These are phyloP conservation scores for Enteromius argenteus DNA, from an alignment of 2,797 vertebrate genomes.

Conservation along the genomic window DNA sequence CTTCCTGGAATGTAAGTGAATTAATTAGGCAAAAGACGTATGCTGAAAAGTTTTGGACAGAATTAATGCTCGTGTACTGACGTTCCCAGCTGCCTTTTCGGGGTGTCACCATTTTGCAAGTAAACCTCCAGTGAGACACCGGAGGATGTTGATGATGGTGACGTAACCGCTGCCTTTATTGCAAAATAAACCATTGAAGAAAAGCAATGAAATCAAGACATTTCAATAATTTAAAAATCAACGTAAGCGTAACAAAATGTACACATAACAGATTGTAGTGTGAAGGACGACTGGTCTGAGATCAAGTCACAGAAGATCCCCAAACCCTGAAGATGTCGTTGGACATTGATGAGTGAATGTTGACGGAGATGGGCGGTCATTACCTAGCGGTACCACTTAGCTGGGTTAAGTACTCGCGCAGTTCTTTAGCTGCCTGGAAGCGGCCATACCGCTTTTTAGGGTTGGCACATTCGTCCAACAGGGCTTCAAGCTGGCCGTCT, in stretches of 20 bases:
- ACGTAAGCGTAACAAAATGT: slow-evolving; percentile 13
- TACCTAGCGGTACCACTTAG: slow-evolving; percentile 92
- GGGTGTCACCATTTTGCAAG: slow-evolving; percentile 59
- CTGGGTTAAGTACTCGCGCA: slow-evolving; percentile 93
- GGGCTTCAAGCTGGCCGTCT: slow-evolving; percentile 90
- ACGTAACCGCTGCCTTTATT: slow-evolving; percentile 29
- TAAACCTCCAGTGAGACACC: slow-evolving; percentile 52
- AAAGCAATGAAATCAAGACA: slow-evolving; percentile 15
- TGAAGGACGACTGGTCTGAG: slow-evolving; percentile 22
- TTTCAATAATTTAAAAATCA: slow-evolving; percentile 43
- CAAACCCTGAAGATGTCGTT: slow-evolving; percentile 9
- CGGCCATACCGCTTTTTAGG: slow-evolving; percentile 94
- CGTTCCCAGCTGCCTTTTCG: slow-evolving; percentile 61
- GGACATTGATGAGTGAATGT: background rate
- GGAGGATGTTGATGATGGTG: slow-evolving; percentile 5
- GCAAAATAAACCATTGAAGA: slow-evolving; percentile 30
- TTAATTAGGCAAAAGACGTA: slow-evolving; percentile 67
- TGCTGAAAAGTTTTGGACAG: slow-evolving; percentile 53
- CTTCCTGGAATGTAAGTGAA: slow-evolving; percentile 70
- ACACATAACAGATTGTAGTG: slow-evolving; percentile 12
- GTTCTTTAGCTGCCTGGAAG: slow-evolving; percentile 93
- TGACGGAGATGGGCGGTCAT: slow-evolving; percentile 69
- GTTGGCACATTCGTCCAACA: slow-evolving; percentile 97
- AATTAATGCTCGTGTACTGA: slow-evolving; percentile 38
- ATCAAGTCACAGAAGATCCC: slow-evolving; percentile 4